phyloP scores from a whole-genome alignment of 1,140 invertebrate genomes.

The Ceratina calcarata region DNA sequence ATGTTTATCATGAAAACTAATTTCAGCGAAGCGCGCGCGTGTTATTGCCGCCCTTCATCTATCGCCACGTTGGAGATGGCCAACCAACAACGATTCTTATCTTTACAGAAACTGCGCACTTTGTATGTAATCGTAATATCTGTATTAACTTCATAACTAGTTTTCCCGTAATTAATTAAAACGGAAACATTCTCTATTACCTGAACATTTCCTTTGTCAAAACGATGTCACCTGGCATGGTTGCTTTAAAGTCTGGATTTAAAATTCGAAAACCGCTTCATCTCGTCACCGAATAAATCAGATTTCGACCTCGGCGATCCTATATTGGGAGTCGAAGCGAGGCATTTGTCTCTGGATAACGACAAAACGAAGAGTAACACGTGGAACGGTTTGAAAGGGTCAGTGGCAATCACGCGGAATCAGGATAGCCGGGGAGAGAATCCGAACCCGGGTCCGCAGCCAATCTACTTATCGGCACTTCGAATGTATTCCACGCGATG shows the following conservation, averaged over 20 bases:
- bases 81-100: background rate
- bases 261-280: too few relatives aligned
- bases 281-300: too few relatives aligned
- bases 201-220: too few relatives aligned
- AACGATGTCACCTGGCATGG: too few relatives aligned
- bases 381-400: background rate
- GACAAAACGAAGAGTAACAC: background rate
- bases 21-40: conserved; percentile 75
- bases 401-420: conserved; percentile 30
- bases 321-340: background rate
- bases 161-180: too few relatives aligned
- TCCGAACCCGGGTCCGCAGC: background rate
- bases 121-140: background rate
- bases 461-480: conserved; percentile 55
- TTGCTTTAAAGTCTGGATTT: too few relatives aligned
- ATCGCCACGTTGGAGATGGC: conserved; percentile 2
- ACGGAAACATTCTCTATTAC: too few relatives aligned
- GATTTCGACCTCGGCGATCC: too few relatives aligned
- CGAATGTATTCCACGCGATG: conserved; percentile 53
- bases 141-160: too few relatives aligned
- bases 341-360: conserved; percentile 28
- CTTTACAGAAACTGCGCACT: background rate
- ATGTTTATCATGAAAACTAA: conserved; percentile 82
- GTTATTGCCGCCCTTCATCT: conserved; percentile 64
- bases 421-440: background rate